Evolutionary conservation across 1,140 invertebrate species (phyloP), one percentile per base, ranked within the genome.

Genomic region (Scaptomyza pallida): DNA sequence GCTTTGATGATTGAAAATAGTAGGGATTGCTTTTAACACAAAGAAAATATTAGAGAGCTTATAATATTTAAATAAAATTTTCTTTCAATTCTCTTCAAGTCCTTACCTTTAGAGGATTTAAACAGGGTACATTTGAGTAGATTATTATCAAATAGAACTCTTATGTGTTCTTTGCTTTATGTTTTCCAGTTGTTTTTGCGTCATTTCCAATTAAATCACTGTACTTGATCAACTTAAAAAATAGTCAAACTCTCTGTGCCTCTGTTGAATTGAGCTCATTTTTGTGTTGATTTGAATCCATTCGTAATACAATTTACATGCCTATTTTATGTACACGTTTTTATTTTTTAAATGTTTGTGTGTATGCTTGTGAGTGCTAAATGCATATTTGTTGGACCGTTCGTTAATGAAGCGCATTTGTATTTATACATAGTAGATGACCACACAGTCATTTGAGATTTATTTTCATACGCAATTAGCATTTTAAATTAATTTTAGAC

Each of bases 391-490:
- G 16, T 57, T 60, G 37, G 41, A 75, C 51, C 43, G 44, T 65
- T 55, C 60, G 57, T 65, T 86, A 85, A 80, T 85, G 76, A 76
- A 83, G 72, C 73, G 61, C 56, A 69, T 63, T 79, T 73, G 57
- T 69, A 48, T 69, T 61, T 37, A 37, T 1, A 37, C n/a, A 37
- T n/a, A 37, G 8, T 17, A 60, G 44, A 47, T 70, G 57, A 26
- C 35, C 40, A 67, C 63, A 62, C 56, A 40, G 60, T 67, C 63
- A 76, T 76, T 47, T 50, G 60, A 85, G 81, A 86, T 80, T 86
- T 85, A 85, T 86, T 70, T 72, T 52, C 72, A 76, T 80, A 74
- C 86, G 81, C 76, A 85, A 85, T 85, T 83, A 86, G 76, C 72
- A 80, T 85, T 86, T 86, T 76, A 72, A 73, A 86, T 80, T 73